Conservation (phyloP, 2,113 vertebrate genomes). For the Fregata magnificens region DNA sequence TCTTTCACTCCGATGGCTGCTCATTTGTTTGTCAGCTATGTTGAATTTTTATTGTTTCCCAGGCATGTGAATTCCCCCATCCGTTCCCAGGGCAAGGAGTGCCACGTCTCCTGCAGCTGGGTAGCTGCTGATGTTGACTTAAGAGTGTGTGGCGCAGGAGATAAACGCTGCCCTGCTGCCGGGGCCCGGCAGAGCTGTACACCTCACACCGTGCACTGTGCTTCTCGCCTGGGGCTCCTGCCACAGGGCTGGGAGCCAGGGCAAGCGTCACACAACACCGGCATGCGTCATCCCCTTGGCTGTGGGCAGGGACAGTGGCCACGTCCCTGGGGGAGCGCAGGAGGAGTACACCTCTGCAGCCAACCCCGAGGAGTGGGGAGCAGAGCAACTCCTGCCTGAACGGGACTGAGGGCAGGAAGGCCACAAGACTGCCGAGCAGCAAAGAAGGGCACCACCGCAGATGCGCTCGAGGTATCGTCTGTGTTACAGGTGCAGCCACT, state of each 20-base stretch:
- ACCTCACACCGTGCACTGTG: rapidly evolving
- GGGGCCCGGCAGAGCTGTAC: rapidly evolving
- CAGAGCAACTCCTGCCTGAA: background rate
- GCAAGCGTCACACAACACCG: rapidly evolving
- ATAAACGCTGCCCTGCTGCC: background rate
- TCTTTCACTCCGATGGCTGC: background rate
- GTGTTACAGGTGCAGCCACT: rapidly evolving
- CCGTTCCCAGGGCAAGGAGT: background rate
- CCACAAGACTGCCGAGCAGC: rapidly evolving
- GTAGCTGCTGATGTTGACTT: background rate
- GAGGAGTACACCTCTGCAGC: background rate
- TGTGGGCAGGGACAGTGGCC: background rate
- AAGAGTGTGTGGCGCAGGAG: background rate
- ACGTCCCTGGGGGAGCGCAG: rapidly evolving
- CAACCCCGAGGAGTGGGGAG: rapidly evolving
- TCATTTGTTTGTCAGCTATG: background rate
- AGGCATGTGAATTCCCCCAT: background rate
- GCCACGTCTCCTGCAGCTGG: background rate
- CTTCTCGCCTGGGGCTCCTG: background rate
- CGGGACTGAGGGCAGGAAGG: rapidly evolving
- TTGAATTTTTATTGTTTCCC: background rate
- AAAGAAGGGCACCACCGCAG: rapidly evolving
- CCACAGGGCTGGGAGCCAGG: background rate
- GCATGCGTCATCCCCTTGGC: background rate
- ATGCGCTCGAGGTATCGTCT: rapidly evolving